Evolutionary conservation across 2,113 vertebrate species (phyloP), one percentile per base, ranked within the genome.

Genomic region (Misgurnus anguillicaudatus): DNA sequence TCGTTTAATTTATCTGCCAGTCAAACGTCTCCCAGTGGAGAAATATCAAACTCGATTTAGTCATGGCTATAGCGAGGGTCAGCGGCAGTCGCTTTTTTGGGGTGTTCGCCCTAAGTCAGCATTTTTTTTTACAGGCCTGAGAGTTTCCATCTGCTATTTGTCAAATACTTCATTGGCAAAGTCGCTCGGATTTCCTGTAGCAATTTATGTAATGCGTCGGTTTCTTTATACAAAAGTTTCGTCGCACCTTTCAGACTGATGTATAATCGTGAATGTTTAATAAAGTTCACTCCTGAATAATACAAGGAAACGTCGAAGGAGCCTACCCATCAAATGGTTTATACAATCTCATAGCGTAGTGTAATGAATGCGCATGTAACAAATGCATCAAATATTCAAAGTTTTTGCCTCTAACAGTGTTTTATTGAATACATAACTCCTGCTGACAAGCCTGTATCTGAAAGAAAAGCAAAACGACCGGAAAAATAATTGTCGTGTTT

Each of bases 1-100:
- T 69, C 10, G 47, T 69, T 79, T 66, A 74, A 83, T 80, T 76
- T 76, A 55, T 64, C 77, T 79, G 77, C 81, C 77, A 70, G 64
- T 79, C 71, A 75, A 73, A 82, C 31, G 1, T 74, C 57, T 74
- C 71, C 55, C 71, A 19, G 57, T 62, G 42, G 42, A 74, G 41
- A 74, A 47, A 74, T 48, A 74, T 74, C 21, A 74, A 47, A 74
- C 61, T 74, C 9, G 17, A 74, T 74, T 47, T 57, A 74, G 41
- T 6, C 19, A 41, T 62, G 57, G 71, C 41, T 24, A 47, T 48
- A 62, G 71, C 4, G 45, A 62, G 57, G 71, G 71, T 74, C 71
- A 45, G 71, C 10, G 53, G 39, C 31, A 6, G 53, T n/a, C 53
- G 6, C 53, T 57, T 57, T 57, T 51, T 39, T 6, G 36, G 31